Base-by-base conservation (phyloP, 2,888 invertebrate species). In the Nysson spinosus region DNA sequence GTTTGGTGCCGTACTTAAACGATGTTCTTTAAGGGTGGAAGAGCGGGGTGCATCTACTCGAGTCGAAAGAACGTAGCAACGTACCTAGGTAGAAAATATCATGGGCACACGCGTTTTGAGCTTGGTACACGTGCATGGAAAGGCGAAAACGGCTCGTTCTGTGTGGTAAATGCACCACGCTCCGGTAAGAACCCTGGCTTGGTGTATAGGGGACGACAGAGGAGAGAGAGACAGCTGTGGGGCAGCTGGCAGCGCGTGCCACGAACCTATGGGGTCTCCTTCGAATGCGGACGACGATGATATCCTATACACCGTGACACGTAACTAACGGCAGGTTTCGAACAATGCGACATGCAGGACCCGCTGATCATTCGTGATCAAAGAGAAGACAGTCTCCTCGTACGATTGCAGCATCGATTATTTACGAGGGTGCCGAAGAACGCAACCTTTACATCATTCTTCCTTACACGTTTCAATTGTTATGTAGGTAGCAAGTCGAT, bases 211-310 rank as follows among this genome's bases (percentile, higher is more conserved):
- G 76, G 66, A 77, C 67, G 61, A 69, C 68, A 46, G 68, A 81
- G 78, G 72, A 75, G 83, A 77, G n/a, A n/a, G 84, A 86, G 86
- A 86, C 87, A 87, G 87, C 87, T 86, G 87, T 86, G 83, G 81
- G 86, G 83, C 87, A 87, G 87, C 87, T 87, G 87, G 86, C 83
- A 84, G 85, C 86, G 86, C 87, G 86, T 87, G 87, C 87, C 87
- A 81, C 75, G 79, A 86, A 85, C 86, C 86, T 85, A 86, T 85
- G 86, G 86, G 87, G 85, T 86, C 86, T 85, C 81, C 73, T 77
- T 76, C 79, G 69, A 78, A 70, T 68, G 73, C 72, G 73, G 70
- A 78, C 60, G 61, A 75, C 78, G 79, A 79, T 78, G 80, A 82
- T 83, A 83, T 82, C 78, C 81, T 75, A 80, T 78, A 79, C 79